Evolutionary conservation across 1,140 invertebrate species (phyloP).

Genomic region (Bombyx mandarina): DNA sequence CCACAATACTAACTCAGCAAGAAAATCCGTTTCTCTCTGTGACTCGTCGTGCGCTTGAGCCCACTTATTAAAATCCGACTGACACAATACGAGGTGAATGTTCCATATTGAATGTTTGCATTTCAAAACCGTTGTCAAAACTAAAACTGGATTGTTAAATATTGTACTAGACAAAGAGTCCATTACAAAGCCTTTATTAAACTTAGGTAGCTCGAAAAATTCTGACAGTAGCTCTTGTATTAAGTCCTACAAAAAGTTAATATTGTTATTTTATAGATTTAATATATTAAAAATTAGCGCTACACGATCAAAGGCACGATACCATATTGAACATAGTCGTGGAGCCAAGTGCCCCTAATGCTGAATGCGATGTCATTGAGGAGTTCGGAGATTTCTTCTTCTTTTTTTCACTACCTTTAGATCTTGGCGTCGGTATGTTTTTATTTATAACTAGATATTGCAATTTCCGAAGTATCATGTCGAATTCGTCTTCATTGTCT

Average conservation of each 20-base stretch:
- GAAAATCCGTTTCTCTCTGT: slow-evolving; percentile 31
- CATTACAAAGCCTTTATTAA: slow-evolving; percentile 43
- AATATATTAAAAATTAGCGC: no score
- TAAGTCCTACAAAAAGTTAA: slow-evolving; percentile 30
- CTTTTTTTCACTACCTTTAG: slow-evolving; percentile 50
- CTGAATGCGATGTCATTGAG: slow-evolving; percentile 34
- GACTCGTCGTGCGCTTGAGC: slow-evolving; percentile 41
- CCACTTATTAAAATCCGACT: slow-evolving; percentile 53
- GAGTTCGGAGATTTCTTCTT: slow-evolving; percentile 41
- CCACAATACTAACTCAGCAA: slow-evolving; percentile 39
- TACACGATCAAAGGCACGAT: neutral
- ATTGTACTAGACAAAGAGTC: slow-evolving; percentile 46
- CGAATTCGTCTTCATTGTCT: slow-evolving; percentile 41
- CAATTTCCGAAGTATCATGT: slow-evolving; percentile 44
- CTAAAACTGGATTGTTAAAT: slow-evolving; percentile 36
- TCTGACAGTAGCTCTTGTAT: slow-evolving; percentile 43
- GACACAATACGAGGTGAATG: slow-evolving; percentile 47
- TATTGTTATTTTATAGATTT: neutral
- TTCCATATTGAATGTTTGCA: slow-evolving; percentile 43
- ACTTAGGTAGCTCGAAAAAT: slow-evolving; percentile 40
- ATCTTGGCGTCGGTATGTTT: slow-evolving; percentile 40
- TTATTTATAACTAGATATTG: slow-evolving; percentile 35
- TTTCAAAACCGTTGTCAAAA: slow-evolving; percentile 43
- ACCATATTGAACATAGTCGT: slow-evolving; percentile 50
- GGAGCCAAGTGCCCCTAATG: slow-evolving; percentile 36